Conservation (phyloP, 2,113 vertebrate genomes). For the Pelobates fuscus region DNA sequence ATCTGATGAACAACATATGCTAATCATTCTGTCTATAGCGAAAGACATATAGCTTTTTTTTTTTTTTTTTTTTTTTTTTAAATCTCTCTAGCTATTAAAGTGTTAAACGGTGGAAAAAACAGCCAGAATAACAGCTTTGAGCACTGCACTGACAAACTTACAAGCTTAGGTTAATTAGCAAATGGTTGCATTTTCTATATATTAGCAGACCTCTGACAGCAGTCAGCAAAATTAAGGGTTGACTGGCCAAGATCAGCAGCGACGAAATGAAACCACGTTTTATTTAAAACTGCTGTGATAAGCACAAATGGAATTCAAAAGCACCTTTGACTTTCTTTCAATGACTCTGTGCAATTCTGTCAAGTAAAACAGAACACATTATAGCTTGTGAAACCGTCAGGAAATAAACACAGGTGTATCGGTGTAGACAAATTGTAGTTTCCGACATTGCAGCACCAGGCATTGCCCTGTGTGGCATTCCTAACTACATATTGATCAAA, state of each 20-base stretch:
- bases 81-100: too few species aligned
- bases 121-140: not conserved
- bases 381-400: not conserved
- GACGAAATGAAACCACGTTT: constrained; percentile 5
- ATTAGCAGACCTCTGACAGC: not conserved
- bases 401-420: not conserved
- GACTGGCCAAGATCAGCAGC: constrained; percentile 6
- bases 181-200: not conserved
- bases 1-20: too few species aligned
- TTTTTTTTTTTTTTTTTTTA: too few species aligned
- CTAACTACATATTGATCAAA: too few species aligned
- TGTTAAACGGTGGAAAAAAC: not conserved
- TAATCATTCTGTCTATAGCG: too few species aligned
- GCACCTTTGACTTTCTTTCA: not conserved
- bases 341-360: not conserved
- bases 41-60: too few species aligned
- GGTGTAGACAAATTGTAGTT: not conserved
- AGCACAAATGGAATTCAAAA: not conserved
- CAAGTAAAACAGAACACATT: not conserved
- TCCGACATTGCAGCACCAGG: too few species aligned
- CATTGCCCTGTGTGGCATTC: too few species aligned
- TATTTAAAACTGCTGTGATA: not conserved
- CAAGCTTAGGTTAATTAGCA: not conserved
- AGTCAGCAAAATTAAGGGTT: constrained; percentile 6
- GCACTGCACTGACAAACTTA: not conserved